Base-by-base conservation (phyloP, 2,888 invertebrate genomes). In the Tachystola acroxantha region DNA sequence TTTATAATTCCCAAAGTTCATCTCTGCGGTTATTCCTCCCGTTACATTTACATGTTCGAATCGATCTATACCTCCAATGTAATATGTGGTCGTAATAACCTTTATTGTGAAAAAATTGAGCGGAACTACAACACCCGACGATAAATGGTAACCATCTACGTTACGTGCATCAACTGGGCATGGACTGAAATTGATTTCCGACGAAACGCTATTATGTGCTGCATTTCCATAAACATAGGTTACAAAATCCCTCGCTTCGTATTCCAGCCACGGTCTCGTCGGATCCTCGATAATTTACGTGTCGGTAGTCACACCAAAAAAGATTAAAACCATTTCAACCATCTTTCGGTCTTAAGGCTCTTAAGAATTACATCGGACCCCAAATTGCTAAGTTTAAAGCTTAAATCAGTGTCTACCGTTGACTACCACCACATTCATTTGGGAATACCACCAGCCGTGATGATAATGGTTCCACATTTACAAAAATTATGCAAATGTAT, bases 251-350 rank as follows among this genome's bases (percentile, higher is more conserved):
- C 37, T 53, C 44, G 39, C 42, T 49, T 35, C 33, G 41, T 52
- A 48, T 51, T 48, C 49, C 10, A 39, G 36, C 35, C 45, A 40
- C 46, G 47, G 32, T 32, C 43, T 32, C 35, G 36, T 31, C 40
- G 25, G 34, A 42, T 33, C 35, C 19, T 42, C 39, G 42, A 40
- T 40, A 45, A 48, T 50, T 52, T 53, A 52, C 58, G 56, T 59
- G 56, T 52, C 55, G 55, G 55, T 51, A 52, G 57, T 53, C 46
- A 43, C 53, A 61, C 47, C 44, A 49, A 51, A 35, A 58, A 51
- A 52, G 50, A 60, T 53, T 50, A 42, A 33, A 22, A 12, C 22
- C 4, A 22, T 32, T 30, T 16, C 10, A 12, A 22, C 22, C 32
- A 22, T 11, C 11, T 22, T 22, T 6, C 3, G 32, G 11, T 22